Evolutionary conservation across 2,113 vertebrate species (phyloP).

Genomic region (Pseudopipra pipra): DNA sequence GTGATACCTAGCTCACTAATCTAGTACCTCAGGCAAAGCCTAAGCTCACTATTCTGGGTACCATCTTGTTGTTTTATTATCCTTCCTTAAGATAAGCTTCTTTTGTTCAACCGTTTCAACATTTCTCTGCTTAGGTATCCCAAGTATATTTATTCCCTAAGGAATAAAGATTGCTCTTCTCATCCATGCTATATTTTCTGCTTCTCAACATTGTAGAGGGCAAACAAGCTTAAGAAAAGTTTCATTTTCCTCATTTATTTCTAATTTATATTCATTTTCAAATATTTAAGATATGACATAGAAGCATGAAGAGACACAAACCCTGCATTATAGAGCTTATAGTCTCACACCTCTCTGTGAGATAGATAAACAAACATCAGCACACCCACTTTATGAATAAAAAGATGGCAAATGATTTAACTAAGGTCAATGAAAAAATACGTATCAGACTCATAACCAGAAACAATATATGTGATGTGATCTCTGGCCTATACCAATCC

Average conservation of each 20-base stretch:
- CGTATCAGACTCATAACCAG: background rate
- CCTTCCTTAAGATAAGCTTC: conserved; percentile 54
- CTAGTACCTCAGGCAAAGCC: conserved; percentile 55
- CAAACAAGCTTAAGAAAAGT: conserved; percentile 27
- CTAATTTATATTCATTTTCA: conserved; percentile 57
- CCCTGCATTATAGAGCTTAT: conserved; percentile 33
- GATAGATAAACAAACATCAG: conserved; percentile 33
- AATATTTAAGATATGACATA: conserved; percentile 51
- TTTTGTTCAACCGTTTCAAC: conserved; percentile 36
- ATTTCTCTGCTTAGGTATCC: conserved; percentile 45
- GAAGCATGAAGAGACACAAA: conserved; percentile 24
- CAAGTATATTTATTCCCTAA: conserved; percentile 37
- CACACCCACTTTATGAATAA: conserved; percentile 6
- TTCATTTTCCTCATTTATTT: conserved; percentile 36
- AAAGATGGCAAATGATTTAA: conserved; percentile 17
- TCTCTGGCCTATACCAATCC: background rate
- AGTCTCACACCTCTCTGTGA: conserved; percentile 11
- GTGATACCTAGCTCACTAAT: conserved; percentile 39
- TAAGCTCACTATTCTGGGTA: conserved; percentile 49
- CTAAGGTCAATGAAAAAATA: conserved; percentile 19
- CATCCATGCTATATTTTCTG: conserved; percentile 5
- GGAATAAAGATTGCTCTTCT: conserved; percentile 36
- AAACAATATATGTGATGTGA: background rate
- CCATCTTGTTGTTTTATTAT: conserved; percentile 60
- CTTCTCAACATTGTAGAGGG: background rate